Percentiles rank a stretch among this genome's conserved stretches.
These are phyloP conservation scores for Ephialtes manifestator DNA, from an alignment of 2,888 invertebrate species.

Conservation along the genomic window DNA sequence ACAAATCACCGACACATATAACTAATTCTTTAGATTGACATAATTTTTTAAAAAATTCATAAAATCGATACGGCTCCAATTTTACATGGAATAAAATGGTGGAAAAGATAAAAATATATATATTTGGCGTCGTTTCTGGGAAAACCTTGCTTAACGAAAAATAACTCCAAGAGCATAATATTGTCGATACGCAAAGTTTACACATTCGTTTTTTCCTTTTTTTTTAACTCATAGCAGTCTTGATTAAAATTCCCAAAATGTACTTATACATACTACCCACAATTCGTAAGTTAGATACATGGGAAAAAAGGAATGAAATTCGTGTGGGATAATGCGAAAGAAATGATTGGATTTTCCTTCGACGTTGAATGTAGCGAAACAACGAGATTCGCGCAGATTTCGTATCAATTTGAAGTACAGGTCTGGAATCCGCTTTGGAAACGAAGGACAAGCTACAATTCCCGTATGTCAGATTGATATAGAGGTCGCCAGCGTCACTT, in stretches of 20 bases:
- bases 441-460: slow-evolving; percentile 7
- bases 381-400: neutral
- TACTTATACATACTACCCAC: neutral
- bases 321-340: neutral
- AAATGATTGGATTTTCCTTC: slow-evolving; percentile 4
- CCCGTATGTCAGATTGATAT: slow-evolving; percentile 1
- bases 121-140: too few species aligned
- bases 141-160: too few species aligned
- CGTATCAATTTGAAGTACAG: neutral
- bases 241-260: neutral
- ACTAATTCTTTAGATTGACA: too few species aligned
- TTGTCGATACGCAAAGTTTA: too few species aligned
- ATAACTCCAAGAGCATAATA: too few species aligned
- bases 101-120: too few species aligned
- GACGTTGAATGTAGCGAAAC: neutral
- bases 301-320: neutral
- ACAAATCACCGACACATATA: too few species aligned
- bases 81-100: too few species aligned
- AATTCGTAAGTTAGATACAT: neutral
- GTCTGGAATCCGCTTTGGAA: slow-evolving; percentile 4
- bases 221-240: neutral
- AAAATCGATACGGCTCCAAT: too few species aligned
- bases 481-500: neutral
- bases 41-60: too few species aligned
- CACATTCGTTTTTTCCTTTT: too few species aligned